phyloP scores from a whole-genome alignment of 30 jellyfish, hydroid and myxozoan genomes.

The Calvadosia cruxmelitensis region DNA sequence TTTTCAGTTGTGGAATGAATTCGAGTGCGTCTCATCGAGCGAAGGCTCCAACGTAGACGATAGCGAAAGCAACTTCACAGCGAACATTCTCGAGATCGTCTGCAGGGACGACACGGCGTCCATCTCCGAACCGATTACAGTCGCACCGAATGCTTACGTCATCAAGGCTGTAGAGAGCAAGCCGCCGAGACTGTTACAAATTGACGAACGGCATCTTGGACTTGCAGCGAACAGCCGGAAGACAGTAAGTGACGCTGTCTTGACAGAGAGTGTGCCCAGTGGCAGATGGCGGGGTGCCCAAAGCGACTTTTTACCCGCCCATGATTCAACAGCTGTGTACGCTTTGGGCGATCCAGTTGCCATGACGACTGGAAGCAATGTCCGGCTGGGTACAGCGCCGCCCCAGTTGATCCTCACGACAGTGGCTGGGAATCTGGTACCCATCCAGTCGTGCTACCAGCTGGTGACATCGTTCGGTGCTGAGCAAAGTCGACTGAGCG shows the following conservation, averaged over 20 bases:
- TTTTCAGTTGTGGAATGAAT: conserved; percentile 90
- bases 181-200: neutral
- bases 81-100: conserved; percentile 78
- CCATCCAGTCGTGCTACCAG: conserved; percentile 65
- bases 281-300: neutral
- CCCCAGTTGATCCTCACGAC: conserved; percentile 81
- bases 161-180: neutral
- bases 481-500: conserved; percentile 1
- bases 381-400: conserved; percentile 64
- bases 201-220: neutral
- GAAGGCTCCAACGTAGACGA: conserved; percentile 83
- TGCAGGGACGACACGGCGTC: conserved; percentile 19
- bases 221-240: neutral
- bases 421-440: conserved; percentile 40
- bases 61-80: conserved; percentile 80
- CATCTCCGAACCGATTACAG: neutral
- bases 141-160: too few relatives aligned
- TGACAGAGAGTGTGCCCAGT: neutral
- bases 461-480: conserved; percentile 22
- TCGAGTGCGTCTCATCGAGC: conserved; percentile 79
- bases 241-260: neutral
- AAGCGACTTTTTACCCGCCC: too few relatives aligned
- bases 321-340: neutral
- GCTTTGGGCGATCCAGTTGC: neutral
- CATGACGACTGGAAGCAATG: neutral